Evolutionary conservation across 2,113 vertebrate genomes (phyloP).

Genomic region (Helogale parvula): DNA sequence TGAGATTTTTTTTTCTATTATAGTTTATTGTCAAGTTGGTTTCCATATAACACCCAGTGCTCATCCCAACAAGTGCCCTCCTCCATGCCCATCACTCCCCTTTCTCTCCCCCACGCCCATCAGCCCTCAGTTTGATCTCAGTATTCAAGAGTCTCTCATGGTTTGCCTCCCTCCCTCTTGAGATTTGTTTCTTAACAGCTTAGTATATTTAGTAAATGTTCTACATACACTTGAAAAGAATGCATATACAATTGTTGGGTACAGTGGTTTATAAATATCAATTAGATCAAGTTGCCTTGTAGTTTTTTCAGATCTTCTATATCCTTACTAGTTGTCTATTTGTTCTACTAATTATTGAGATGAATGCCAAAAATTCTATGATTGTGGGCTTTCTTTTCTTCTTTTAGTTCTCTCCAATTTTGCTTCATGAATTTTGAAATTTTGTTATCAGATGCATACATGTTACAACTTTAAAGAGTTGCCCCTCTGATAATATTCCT

Average conservation of each 20-base stretch:
- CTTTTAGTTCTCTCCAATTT: not conserved
- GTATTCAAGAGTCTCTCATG: too few relatives aligned
- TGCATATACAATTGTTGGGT: not conserved
- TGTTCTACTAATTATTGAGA: not conserved
- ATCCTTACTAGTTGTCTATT: not conserved
- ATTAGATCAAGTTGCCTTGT: not conserved
- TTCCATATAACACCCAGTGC: too few relatives aligned
- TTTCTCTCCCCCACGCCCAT: too few relatives aligned
- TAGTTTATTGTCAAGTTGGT: too few relatives aligned
- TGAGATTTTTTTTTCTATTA: not conserved
- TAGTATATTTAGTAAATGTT: not conserved
- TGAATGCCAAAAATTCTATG: not conserved
- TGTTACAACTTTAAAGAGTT: not conserved
- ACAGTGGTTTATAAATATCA: not conserved
- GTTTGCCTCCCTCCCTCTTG: not conserved
- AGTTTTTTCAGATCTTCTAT: not conserved
- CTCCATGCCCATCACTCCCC: too few relatives aligned
- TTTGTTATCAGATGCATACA: not conserved
- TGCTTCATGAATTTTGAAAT: not conserved
- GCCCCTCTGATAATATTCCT: not conserved
- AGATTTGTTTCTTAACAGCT: not conserved
- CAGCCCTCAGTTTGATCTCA: too few relatives aligned
- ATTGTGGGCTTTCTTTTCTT: not conserved
- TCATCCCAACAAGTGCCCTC: too few relatives aligned
- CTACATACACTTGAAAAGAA: not conserved